Evolutionary conservation across 2,888 invertebrate genomes (phyloP).

Genomic region (Drosophila incognita): DNA sequence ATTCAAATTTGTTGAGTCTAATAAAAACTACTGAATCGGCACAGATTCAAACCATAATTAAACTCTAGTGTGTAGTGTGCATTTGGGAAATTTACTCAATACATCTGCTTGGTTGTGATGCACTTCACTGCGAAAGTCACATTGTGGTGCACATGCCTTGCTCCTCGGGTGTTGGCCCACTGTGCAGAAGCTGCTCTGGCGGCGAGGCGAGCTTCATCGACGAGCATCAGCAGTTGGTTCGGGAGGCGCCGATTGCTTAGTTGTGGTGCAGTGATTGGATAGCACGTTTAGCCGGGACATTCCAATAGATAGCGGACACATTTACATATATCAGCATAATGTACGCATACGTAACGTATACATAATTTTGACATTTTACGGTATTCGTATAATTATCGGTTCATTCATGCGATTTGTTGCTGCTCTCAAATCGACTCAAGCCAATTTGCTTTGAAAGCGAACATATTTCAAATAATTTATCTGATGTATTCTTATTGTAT

Average conservation of each 20-base stretch:
- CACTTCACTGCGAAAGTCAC: background rate
- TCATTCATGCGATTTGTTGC: constrained; percentile 10
- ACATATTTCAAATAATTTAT: background rate
- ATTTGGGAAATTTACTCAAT: background rate
- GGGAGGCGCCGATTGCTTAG: constrained; percentile 40
- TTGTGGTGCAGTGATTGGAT: constrained; percentile 47
- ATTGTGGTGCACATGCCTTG: background rate
- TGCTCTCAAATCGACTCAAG: background rate
- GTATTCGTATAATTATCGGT: background rate
- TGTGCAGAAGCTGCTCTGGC: constrained; percentile 34
- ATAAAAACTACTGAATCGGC: background rate
- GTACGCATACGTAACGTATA: background rate
- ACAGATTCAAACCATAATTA: background rate
- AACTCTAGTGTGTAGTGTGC: background rate
- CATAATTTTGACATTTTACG: background rate
- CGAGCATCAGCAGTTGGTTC: constrained; percentile 29
- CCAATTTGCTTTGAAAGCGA: background rate
- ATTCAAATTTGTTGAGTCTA: background rate
- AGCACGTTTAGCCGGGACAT: constrained; percentile 40
- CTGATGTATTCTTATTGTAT: background rate
- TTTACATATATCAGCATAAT: background rate
- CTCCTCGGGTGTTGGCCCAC: constrained; percentile 22
- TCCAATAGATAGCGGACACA: constrained; percentile 16
- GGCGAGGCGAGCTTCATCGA: constrained; percentile 16
- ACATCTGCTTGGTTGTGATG: background rate